Conservation (phyloP, 2,113 vertebrate species). For the Hystrix cristata region DNA sequence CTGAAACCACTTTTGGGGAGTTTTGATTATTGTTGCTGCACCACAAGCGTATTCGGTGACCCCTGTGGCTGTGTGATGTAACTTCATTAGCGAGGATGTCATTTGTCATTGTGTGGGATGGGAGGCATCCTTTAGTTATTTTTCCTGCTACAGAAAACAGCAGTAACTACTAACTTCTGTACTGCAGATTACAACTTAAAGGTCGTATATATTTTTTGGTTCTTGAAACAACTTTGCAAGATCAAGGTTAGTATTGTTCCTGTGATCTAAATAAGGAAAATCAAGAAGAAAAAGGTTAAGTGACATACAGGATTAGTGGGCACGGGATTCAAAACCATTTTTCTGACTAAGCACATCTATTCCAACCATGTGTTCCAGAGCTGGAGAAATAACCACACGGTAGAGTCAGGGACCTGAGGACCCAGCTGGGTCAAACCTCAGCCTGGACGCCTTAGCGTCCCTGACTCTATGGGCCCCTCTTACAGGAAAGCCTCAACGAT, state of each 20-base stretch:
- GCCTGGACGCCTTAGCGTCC: too few relatives aligned
- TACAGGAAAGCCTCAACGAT: not conserved
- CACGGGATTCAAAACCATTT: not conserved
- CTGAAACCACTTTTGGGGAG: not conserved
- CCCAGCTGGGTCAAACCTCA: not conserved
- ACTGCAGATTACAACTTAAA: not conserved
- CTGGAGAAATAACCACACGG: not conserved
- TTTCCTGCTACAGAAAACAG: not conserved
- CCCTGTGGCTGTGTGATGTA: not conserved
- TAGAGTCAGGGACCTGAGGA: not conserved
- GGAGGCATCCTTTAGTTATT: not conserved
- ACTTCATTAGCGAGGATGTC: constrained; percentile 30
- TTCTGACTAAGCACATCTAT: not conserved
- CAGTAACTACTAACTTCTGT: not conserved
- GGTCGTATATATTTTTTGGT: not conserved
- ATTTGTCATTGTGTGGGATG: not conserved
- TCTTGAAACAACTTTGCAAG: not conserved
- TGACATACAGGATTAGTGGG: not conserved
- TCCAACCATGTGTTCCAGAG: not conserved
- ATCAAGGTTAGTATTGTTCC: not conserved
- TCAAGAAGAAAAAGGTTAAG: not conserved
- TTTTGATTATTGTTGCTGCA: constrained; percentile 43
- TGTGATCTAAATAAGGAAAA: not conserved
- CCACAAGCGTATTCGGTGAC: not conserved
- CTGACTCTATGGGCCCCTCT: not conserved